phyloP scores from a whole-genome alignment of 2,797 vertebrate species.

The Micropoecilia bifurca region DNA sequence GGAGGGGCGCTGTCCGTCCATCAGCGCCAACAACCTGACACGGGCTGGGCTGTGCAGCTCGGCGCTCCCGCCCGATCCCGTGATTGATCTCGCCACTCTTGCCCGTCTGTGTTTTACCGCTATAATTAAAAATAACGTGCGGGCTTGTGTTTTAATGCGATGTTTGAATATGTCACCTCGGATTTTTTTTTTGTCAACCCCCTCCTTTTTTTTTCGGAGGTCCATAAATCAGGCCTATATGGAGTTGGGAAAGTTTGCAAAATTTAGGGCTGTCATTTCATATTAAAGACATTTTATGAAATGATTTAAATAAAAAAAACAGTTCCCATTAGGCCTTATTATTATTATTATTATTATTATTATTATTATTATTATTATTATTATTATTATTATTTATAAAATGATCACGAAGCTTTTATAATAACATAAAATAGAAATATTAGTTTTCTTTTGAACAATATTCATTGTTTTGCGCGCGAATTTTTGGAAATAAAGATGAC shows the following conservation, averaged over 20 bases:
- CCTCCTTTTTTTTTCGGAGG: neutral
- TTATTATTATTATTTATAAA: neutral
- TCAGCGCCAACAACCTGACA: slow-evolving; percentile 67
- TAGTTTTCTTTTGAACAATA: neutral
- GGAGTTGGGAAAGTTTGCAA: neutral
- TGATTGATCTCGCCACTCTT: slow-evolving; percentile 75
- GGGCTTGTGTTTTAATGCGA: slow-evolving; percentile 53
- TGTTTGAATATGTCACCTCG: slow-evolving; percentile 46
- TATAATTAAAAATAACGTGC: slow-evolving; percentile 62
- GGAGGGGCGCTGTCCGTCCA: slow-evolving; percentile 83
- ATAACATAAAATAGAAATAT: neutral
- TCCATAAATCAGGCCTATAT: slow-evolving; percentile 36
- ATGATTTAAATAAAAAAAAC: neutral
- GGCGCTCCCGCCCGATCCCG: slow-evolving; percentile 5
- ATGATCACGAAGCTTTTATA: neutral
- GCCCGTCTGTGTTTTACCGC: slow-evolving; percentile 59
- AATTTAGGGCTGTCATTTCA: neutral
- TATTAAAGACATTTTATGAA: neutral
- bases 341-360: neutral
- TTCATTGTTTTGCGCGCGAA: neutral
- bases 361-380: neutral
- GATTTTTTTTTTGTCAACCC: neutral
- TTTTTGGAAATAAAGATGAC: neutral
- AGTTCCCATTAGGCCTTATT: neutral
- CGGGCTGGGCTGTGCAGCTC: slow-evolving; percentile 12